phyloP scores from a whole-genome alignment of 2,888 invertebrate species.

The Parthenolecanium corni region DNA sequence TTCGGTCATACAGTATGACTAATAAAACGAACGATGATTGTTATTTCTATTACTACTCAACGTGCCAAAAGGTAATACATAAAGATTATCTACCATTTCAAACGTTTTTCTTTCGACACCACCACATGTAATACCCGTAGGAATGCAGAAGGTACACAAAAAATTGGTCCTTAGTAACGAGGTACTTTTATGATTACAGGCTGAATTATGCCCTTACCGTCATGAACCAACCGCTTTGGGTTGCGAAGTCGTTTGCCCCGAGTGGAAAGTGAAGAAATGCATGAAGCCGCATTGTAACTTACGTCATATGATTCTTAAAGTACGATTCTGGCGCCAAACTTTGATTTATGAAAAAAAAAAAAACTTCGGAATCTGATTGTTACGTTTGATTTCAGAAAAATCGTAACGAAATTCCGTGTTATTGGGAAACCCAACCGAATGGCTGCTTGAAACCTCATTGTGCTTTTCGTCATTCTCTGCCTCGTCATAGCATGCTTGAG shows the following conservation, averaged over 20 bases:
- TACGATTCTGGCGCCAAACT: too few species aligned
- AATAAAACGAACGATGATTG: conserved; percentile 68
- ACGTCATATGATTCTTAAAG: conserved; percentile 74
- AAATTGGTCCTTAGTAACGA: conserved; percentile 9
- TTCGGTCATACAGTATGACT: conserved; percentile 6
- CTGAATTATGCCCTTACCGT: conserved; percentile 66
- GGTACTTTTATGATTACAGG: conserved; percentile 44
- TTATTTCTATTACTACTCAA: conserved; percentile 79
- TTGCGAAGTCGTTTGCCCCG: conserved; percentile 66
- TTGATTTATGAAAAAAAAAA: too few species aligned
- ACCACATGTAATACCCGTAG: not conserved
- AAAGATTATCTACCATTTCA: conserved; percentile 12
- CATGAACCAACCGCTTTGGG: conserved; percentile 75
- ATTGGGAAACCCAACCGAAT: conserved; percentile 74
- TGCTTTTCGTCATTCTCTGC: conserved; percentile 55
- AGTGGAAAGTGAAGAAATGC: conserved; percentile 75
- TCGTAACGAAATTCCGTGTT: conserved; percentile 69
- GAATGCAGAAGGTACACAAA: not conserved
- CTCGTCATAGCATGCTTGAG: conserved; percentile 23
- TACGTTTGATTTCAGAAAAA: conserved; percentile 57
- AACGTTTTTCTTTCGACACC: not conserved
- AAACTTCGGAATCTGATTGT: too few species aligned
- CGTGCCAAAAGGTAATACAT: conserved; percentile 65
- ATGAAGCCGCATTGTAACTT: conserved; percentile 63
- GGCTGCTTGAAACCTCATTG: conserved; percentile 79